Evolutionary conservation across 2,888 invertebrate genomes (phyloP), one percentile per base, ranked within the genome.

Genomic region (Kryphioiulus occultus): DNA sequence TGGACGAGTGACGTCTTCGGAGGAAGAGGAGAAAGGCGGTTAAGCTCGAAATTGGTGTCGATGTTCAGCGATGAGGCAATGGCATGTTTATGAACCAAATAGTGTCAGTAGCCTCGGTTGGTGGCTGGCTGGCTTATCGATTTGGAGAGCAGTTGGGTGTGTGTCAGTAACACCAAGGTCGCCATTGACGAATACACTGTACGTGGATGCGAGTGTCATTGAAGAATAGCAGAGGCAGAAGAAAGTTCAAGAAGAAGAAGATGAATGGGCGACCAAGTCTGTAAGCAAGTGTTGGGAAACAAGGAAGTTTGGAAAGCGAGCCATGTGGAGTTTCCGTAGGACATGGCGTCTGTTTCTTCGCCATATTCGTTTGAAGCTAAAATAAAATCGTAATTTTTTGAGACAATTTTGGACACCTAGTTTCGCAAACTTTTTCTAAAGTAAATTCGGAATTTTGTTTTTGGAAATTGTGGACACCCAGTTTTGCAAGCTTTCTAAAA

Each of bases 131-230:
- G 42, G 39, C 39, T 84, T 84, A 84, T 84, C 84, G 84, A 84
- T 84, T 84, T 84, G 35, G 42, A 35, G 15, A 68, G 68, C 68
- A 26, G 68, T 68, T 59, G 59, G 26, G 32, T 39, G 84, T 84
- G 84, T 83, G 84, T 83, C 84, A 84, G 84, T 84, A 84, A 39
- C 42, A 84, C 42, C 84, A 84, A 84, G 84, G 84, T 84, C 84
- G 26, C 26, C 68, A 68, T 12, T 68, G 68, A 26, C 68, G 68
- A 68, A n/a, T n/a, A n/a, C n/a, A n/a, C n/a, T n/a, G 12, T 26
- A 26, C 68, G 22, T 12, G 26, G 68, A 26, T 68, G 10, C n/a
- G 22, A 10, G 26, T 68, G 68, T 68, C 68, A 68, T 68, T 68
- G 68, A 68, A 68, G 68, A 68, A 68, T 26, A 22, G 68, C 26